These are phyloP conservation scores for Catharus ustulatus DNA, from an alignment of 2,797 vertebrate species.

Conservation along the genomic window DNA sequence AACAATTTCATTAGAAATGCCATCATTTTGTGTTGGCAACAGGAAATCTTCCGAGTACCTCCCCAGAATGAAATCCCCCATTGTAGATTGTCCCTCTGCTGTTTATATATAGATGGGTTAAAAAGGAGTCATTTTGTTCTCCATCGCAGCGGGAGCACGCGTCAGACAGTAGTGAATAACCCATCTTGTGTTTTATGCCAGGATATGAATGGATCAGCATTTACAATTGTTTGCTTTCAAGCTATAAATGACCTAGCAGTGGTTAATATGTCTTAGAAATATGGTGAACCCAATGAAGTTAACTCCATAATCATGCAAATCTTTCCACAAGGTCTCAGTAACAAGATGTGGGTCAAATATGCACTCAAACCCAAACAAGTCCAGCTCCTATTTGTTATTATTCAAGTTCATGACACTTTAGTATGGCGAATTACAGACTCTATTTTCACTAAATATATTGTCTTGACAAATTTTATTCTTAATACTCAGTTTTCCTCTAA, in stretches of 20 bases:
- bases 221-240: conserved; percentile 59
- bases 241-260: conserved; percentile 40
- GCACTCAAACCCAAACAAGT: neutral
- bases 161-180: neutral
- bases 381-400: neutral
- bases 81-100: neutral
- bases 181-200: conserved; percentile 33
- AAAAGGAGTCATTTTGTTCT: conserved; percentile 38
- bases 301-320: neutral
- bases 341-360: neutral
- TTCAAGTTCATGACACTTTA: neutral
- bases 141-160: fast-evolving
- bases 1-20: conserved; percentile 2
- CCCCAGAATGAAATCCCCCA: conserved; percentile 40
- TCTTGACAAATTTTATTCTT: neutral
- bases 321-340: neutral
- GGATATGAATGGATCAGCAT: conserved; percentile 48
- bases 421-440: neutral
- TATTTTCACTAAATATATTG: neutral
- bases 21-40: neutral
- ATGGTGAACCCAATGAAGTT: neutral
- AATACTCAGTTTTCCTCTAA: neutral
- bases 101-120: neutral
- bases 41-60: neutral
- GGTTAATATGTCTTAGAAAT: neutral